phyloP scores from a whole-genome alignment of 2,113 vertebrate genomes.

The Pelusios castaneus region DNA sequence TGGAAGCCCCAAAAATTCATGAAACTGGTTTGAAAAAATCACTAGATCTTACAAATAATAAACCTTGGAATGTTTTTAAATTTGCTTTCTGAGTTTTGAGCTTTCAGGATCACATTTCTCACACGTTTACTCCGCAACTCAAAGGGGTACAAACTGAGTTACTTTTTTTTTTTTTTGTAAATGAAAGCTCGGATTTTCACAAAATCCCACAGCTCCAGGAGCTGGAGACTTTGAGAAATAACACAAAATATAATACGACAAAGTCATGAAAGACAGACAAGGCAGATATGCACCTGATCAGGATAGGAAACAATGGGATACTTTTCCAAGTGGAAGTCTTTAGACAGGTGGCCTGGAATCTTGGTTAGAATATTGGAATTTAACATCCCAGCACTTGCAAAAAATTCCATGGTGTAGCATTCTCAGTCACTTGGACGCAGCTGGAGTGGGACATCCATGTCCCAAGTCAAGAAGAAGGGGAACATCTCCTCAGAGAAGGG shows the following conservation, averaged over 20 bases:
- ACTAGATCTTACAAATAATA: neutral
- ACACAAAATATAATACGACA: neutral
- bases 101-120: neutral
- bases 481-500: neutral
- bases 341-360: neutral
- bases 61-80: neutral
- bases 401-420: fast-evolving
- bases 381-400: neutral
- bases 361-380: neutral
- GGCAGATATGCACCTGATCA: no score
- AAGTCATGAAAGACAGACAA: neutral
- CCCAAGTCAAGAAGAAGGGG: neutral
- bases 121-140: neutral
- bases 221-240: neutral
- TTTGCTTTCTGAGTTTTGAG: neutral
- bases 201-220: neutral
- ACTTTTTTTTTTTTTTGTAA: neutral
- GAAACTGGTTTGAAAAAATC: neutral
- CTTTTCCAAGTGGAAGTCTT: neutral
- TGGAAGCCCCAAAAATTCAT: no score
- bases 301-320: neutral
- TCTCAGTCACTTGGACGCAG: neutral
- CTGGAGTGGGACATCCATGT: neutral
- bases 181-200: neutral
- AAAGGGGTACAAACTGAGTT: neutral